Conservation (phyloP, 1,140 invertebrate species). For the Chrysoperla carnea region DNA sequence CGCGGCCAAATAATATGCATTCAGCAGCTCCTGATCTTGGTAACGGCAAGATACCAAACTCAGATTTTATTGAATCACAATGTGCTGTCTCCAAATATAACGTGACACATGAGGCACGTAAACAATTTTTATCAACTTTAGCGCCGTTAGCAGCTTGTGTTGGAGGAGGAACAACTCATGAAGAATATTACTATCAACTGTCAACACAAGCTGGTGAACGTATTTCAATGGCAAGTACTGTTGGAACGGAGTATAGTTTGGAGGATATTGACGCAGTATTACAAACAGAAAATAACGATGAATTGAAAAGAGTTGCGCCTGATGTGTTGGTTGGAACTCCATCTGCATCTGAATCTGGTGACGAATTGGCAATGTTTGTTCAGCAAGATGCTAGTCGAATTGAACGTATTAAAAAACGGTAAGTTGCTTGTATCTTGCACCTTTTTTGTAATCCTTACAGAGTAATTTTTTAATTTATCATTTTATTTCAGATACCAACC, state of each 20-base stretch:
- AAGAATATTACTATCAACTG: constrained; percentile 40
- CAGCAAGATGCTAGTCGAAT: constrained; percentile 64
- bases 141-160: constrained; percentile 59
- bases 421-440: not conserved
- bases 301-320: constrained; percentile 33
- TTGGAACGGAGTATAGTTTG: constrained; percentile 37
- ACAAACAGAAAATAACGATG: constrained; percentile 21
- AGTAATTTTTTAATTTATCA: not conserved
- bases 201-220: constrained; percentile 24
- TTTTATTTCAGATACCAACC: constrained; percentile 21
- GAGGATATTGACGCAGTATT: constrained; percentile 45
- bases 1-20: constrained; percentile 9
- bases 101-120: constrained; percentile 30
- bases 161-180: constrained; percentile 32
- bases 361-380: constrained; percentile 68
- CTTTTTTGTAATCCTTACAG: too few relatives aligned
- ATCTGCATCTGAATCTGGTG: constrained; percentile 26
- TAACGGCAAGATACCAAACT: constrained; percentile 23
- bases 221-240: constrained; percentile 27
- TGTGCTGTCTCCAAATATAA: constrained; percentile 11
- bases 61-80: constrained; percentile 6
- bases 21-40: constrained; percentile 33
- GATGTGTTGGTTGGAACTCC: constrained; percentile 62
- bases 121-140: constrained; percentile 55
- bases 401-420: constrained; percentile 62